Base-by-base conservation (phyloP, 37 sponge, comb jelly and placozoan species). In the Geodia barretti region DNA sequence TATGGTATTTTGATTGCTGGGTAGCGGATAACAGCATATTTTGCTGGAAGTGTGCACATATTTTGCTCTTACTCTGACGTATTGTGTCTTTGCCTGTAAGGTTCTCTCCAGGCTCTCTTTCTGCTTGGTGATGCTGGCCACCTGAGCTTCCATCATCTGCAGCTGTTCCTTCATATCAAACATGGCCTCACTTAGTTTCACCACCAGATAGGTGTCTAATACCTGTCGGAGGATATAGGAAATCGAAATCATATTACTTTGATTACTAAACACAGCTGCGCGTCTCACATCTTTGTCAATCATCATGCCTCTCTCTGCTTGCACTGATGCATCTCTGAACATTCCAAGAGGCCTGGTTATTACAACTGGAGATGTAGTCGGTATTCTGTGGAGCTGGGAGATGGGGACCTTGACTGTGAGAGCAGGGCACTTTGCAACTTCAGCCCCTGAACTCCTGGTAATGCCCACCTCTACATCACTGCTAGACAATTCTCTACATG, bases 201-300 rank as follows among this genome's bases (percentile, higher is more conserved):
- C 81, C 2, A 60, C 25, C 39, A 81, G 19, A 37, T 72, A 72
- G 14, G 40, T 19, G 35, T 81, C 81, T 41, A 81, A 60, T 7
- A 81, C 73, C 81, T 81, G 32, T 9, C 28, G 9, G 3, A 8
- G 28, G n/a, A n/a, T n/a, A n/a, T n/a, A n/a, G n/a, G n/a, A n/a
- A n/a, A n/a, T n/a, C n/a, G n/a, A n/a, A n/a, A n/a, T n/a, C n/a
- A n/a, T n/a, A n/a, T n/a, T n/a, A n/a, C n/a, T n/a, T n/a, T n/a
- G n/a, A n/a, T n/a, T n/a, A n/a, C n/a, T n/a, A n/a, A n/a, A n/a
- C n/a, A n/a, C n/a, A n/a, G n/a, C n/a, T n/a, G n/a, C n/a, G n/a
- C 14, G 26, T 62, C 80, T 69, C 23, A 79, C 80, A 66, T 79
- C 80, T 68, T 79, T 66, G 23, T 79, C 70, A 23, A 79, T 54